Base-by-base conservation (phyloP, 2,888 invertebrate species). In the Zaprionus obscuricornis region DNA sequence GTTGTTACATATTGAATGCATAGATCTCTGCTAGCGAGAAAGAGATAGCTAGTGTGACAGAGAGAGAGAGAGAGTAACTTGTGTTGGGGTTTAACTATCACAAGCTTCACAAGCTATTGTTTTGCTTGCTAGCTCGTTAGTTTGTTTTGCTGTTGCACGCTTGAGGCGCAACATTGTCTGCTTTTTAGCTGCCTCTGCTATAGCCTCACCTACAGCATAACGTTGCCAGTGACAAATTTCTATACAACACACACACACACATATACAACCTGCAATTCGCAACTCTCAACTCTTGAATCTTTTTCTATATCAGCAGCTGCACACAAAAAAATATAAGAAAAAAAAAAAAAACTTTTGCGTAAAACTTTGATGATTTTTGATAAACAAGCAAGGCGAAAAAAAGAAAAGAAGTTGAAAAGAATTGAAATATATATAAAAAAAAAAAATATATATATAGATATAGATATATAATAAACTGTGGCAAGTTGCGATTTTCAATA, bases 41-140 rank as follows among this genome's bases (percentile, higher is more conserved):
- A 3, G 6, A 18, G 22, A n/a, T 16, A 3, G 6, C 6, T 27
- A 27, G 27, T n/a, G 16, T 36, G 24, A 3, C 6, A n/a, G n/a
- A n/a, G 22, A 1, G 7, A 1, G 26, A 20, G 20, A 1, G 16
- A 16, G 50, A 0, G 34, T 7, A 11, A 31, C 3, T 3, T 3
- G 6, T 13, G 27, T n/a, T 11, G 5, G 43, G 8, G 24, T 3
- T 20, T n/a, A n/a, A 29, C 52, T 36, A 39, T 52, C 57, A 62
- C 42, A 62, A 74, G 62, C 62, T 65, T 74, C 65, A 66, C 70
- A 59, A 55, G 64, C 75, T 67, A 75, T 81, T 82, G 81, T 82
- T 82, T 82, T 79, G 72, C 82, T 81, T 72, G 76, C 62, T 56
- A 74, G 82, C 82, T 81, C 75, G 81, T 81, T 81, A 81, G 85